Conservation (phyloP, 2,797 vertebrate species). For the Megaceryle alcyon region DNA sequence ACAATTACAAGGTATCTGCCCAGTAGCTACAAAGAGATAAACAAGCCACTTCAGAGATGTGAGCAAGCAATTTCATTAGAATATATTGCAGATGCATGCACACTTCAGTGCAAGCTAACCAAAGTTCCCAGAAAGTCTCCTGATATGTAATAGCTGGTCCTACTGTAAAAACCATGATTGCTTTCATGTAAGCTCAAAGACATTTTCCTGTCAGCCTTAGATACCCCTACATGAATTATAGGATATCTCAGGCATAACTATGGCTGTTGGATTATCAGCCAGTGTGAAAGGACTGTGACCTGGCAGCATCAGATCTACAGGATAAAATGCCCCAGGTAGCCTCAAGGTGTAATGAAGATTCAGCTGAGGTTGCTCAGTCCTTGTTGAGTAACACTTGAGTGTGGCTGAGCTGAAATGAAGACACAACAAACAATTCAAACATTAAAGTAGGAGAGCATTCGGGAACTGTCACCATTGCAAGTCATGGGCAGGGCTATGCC, state of each 20-base stretch:
- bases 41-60: conserved; percentile 25
- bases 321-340: not conserved
- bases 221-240: accelerated
- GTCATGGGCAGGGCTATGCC: not conserved
- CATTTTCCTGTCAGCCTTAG: not conserved
- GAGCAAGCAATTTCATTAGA: not conserved
- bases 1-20: not conserved
- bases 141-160: not conserved
- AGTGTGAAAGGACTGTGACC: accelerated
- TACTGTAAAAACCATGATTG: not conserved
- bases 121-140: not conserved
- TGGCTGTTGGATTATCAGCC: not conserved
- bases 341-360: not conserved
- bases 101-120: not conserved
- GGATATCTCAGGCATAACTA: not conserved
- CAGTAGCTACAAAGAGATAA: not conserved
- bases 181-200: not conserved
- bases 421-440: accelerated
- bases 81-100: accelerated
- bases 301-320: not conserved
- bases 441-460: not conserved
- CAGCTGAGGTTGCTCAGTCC: not conserved
- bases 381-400: not conserved
- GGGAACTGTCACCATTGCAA: accelerated
- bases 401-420: not conserved